Evolutionary conservation across 2,113 vertebrate genomes (phyloP).

Genomic region (Seriola quinqueradiata): DNA sequence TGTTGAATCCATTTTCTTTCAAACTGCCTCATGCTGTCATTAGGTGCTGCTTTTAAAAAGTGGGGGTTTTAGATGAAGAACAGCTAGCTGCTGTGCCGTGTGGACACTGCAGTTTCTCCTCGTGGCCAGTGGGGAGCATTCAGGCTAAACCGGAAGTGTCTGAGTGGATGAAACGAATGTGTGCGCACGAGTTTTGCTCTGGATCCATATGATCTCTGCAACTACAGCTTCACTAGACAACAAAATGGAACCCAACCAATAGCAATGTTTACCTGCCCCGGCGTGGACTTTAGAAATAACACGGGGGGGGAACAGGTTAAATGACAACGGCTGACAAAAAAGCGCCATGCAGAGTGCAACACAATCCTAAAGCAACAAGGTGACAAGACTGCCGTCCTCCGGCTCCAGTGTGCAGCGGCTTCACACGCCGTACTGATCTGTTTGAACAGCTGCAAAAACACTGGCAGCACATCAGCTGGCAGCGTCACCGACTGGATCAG

Average conservation of each 20-base stretch:
- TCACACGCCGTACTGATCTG: constrained; percentile 1
- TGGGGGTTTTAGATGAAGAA: not conserved
- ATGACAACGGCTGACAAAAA: not conserved
- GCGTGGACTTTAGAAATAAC: not conserved
- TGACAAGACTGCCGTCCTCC: not conserved
- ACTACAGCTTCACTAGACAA: not conserved
- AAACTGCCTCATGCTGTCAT: not conserved
- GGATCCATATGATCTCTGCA: not conserved
- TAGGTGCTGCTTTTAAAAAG: not conserved
- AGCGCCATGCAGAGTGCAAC: constrained; percentile 25
- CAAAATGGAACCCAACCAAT: not conserved
- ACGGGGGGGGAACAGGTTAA: not conserved
- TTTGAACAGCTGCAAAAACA: constrained; percentile 47
- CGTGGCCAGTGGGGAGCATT: not conserved
- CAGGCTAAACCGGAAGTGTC: not conserved
- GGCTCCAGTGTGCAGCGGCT: not conserved
- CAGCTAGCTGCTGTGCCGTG: not conserved
- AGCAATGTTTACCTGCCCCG: not conserved
- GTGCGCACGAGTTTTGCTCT: not conserved
- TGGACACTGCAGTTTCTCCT: not conserved
- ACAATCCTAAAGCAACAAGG: constrained; percentile 7
- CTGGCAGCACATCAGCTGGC: not conserved
- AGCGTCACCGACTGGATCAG: not conserved
- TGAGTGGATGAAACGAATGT: not conserved
- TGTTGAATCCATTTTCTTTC: not conserved